Evolutionary conservation across 2,797 vertebrate species (phyloP).

Genomic region (Acridotheres tristis): DNA sequence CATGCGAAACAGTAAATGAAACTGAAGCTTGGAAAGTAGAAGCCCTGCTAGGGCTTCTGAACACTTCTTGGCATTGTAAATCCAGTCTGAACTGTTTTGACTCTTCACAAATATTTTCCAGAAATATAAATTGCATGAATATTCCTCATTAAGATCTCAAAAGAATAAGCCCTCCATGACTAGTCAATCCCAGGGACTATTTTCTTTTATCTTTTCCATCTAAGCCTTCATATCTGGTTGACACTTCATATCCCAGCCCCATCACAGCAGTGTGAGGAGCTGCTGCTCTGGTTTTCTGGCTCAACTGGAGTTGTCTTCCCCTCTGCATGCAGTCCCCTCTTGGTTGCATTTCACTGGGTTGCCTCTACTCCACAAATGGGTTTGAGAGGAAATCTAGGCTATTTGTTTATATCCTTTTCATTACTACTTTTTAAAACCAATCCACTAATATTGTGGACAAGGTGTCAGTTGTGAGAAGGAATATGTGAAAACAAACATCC

Average conservation of each 20-base stretch:
- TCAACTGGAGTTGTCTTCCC: fast-evolving
- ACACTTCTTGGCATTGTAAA: neutral
- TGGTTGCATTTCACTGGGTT: neutral
- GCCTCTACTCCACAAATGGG: neutral
- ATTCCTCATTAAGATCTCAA: neutral
- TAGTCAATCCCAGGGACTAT: neutral
- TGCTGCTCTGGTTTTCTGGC: neutral
- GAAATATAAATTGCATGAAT: neutral
- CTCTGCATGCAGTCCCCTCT: neutral
- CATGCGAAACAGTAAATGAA: neutral
- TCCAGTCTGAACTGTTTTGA: neutral
- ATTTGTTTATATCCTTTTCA: neutral
- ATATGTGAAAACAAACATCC: neutral
- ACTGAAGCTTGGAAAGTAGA: neutral
- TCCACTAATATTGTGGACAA: neutral
- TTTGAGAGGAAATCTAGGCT: neutral
- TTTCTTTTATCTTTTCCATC: neutral
- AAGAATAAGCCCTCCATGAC: neutral
- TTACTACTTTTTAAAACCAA: neutral
- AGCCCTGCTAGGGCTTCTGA: neutral
- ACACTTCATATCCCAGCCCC: neutral
- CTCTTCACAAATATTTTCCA: neutral
- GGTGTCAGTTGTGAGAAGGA: neutral
- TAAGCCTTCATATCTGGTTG: neutral
- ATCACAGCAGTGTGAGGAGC: neutral